Conservation (phyloP, 2,797 vertebrate species). For the Hydrolagus colliei region DNA sequence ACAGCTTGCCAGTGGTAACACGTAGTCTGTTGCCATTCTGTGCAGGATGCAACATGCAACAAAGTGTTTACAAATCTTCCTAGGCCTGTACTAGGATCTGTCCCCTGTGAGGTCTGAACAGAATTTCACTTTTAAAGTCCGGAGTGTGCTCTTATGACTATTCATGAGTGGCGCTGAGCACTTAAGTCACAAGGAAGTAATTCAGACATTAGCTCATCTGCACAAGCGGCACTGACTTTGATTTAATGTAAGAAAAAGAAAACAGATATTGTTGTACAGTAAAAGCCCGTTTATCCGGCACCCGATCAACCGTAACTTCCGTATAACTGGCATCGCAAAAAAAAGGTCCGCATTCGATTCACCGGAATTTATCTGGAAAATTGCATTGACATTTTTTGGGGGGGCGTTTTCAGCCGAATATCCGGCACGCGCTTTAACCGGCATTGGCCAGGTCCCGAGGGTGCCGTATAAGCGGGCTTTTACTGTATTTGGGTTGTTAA, state of each 20-base stretch:
- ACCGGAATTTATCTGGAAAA: no score
- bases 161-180: neutral
- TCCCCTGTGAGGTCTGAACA: slow-evolving; percentile 8
- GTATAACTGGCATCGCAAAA: no score
- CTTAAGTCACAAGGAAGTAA: neutral
- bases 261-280: neutral
- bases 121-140: neutral
- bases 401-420: no score
- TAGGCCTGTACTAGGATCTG: neutral
- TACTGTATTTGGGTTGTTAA: no score
- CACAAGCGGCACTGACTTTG: neutral
- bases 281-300: no score
- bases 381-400: no score
- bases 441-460: no score
- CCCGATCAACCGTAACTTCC: no score
- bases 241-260: neutral
- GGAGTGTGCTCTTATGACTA: neutral
- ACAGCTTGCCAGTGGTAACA: neutral
- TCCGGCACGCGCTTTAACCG: no score
- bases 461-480: no score
- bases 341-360: no score
- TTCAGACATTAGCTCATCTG: neutral
- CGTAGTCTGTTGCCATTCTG: neutral
- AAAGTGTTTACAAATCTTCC: neutral
- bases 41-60: neutral